Percentiles rank a stretch among this genome's conserved stretches.
phyloP scores from a whole-genome alignment of 2,888 invertebrate species.

The Drosophila sordidula region DNA sequence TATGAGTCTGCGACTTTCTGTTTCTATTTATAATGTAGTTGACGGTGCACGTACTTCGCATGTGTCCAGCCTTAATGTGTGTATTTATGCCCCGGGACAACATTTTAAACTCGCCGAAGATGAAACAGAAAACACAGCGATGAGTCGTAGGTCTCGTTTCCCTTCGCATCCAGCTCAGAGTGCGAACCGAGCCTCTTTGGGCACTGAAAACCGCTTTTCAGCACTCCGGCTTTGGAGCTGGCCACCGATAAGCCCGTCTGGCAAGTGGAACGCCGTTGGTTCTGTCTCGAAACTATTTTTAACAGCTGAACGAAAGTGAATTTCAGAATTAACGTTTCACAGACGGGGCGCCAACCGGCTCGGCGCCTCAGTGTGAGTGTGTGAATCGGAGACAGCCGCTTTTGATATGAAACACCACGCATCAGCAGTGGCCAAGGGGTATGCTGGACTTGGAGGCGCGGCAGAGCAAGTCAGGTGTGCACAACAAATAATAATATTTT shows the following conservation, averaged over 20 bases:
- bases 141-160: conserved; percentile 39
- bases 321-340: conserved; percentile 56
- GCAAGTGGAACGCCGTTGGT: conserved; percentile 49
- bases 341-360: conserved; percentile 41
- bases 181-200: conserved; percentile 38
- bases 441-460: not conserved
- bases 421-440: conserved; percentile 8
- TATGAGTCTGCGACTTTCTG: conserved; percentile 19
- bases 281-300: conserved; percentile 66
- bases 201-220: conserved; percentile 35
- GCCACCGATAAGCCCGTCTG: conserved; percentile 19
- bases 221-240: conserved; percentile 7
- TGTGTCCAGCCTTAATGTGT: conserved; percentile 9
- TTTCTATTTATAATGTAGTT: conserved; percentile 31
- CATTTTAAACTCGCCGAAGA: conserved; percentile 12
- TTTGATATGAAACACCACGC: conserved; percentile 30
- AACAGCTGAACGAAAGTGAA: conserved; percentile 72
- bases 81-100: not conserved
- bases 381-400: conserved; percentile 49
- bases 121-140: not conserved
- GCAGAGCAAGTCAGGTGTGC: not conserved
- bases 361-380: conserved; percentile 16
- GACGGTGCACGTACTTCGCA: conserved; percentile 30
- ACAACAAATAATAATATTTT: not conserved
- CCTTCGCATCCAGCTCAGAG: conserved; percentile 14